Evolutionary conservation across 2,113 vertebrate species (phyloP), one percentile per base, ranked within the genome.

Genomic region (Heloderma charlesbogerti): DNA sequence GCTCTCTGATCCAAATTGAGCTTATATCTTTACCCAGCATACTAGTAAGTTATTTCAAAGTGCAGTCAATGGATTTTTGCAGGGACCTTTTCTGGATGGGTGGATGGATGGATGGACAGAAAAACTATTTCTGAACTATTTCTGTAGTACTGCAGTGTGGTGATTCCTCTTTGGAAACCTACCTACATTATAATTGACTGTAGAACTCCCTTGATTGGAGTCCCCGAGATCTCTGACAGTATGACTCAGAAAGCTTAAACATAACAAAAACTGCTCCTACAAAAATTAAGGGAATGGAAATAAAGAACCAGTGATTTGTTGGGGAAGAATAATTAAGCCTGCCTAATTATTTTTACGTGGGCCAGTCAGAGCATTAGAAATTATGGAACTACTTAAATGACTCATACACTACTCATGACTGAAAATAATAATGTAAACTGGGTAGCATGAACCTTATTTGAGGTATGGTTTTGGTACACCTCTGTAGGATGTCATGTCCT

Each of bases 1-100:
- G 87, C 82, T 90, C 72, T 60, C 72, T 94, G n/a, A 84, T 91
- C 60, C 16, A 95, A 96, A 95, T 87, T 89, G 77, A 89, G 43
- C 45, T 91, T 96, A 89, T 88, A 89, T 87, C 72, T 66, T 93
- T 89, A 95, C 86, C 80, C 75, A 57, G 8, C 45, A 88, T 86
- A 88, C 89, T 94, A 4, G 1, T 63, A 93, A 96, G 87, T 88
- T 91, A 92, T 91, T 84, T 84, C 43, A 81, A 94, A 92, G 27
- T 16, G 5, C 7, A 89, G 1, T 92, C 86, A 93, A 90, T 18
- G 88, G 72, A 77, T 92, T 94, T 93, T 71, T 82, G 69, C 4
- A 0, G 57, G 3, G 60, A 77, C 71, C 40, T 69, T 84, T 94
- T 6, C 48, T 71, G 34, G 27, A 80, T 9, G 31, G 12, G 16